Evolutionary conservation across 2,888 invertebrate species (phyloP).

Genomic region (Mythimna albipuncta): DNA sequence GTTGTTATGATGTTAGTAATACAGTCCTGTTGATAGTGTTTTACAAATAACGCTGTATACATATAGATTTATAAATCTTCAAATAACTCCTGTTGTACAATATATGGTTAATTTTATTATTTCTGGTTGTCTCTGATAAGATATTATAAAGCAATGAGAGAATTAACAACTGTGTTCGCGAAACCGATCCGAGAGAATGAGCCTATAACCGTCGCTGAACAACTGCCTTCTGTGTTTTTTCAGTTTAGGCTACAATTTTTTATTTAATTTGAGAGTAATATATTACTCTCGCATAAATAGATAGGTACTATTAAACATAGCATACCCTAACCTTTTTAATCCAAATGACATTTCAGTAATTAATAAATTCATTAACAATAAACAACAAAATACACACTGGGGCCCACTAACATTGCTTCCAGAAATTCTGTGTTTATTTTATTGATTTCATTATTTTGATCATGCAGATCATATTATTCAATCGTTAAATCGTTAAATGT

Average conservation of each 20-base stretch:
- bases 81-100: neutral
- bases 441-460: too few species aligned
- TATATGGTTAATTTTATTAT: neutral
- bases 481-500: neutral
- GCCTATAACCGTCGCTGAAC: neutral
- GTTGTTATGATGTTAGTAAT: too few species aligned
- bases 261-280: too few species aligned
- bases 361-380: neutral
- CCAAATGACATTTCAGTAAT: neutral
- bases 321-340: neutral
- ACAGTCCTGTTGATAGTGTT: too few species aligned
- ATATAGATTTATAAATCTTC: too few species aligned
- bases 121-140: neutral
- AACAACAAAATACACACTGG: neutral
- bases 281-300: neutral
- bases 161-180: neutral
- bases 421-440: conserved; percentile 6
- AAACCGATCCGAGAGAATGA: conserved; percentile 12
- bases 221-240: neutral
- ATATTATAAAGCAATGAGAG: neutral
- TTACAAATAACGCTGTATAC: too few species aligned
- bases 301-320: neutral
- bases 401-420: neutral
- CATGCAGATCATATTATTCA: too few species aligned
- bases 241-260: too few species aligned